Percentiles rank a stretch among this genome's conserved stretches.
Evolutionary conservation across 92 coral and sea anemone genomes (phyloP).

Genomic region (Porites rus): DNA sequence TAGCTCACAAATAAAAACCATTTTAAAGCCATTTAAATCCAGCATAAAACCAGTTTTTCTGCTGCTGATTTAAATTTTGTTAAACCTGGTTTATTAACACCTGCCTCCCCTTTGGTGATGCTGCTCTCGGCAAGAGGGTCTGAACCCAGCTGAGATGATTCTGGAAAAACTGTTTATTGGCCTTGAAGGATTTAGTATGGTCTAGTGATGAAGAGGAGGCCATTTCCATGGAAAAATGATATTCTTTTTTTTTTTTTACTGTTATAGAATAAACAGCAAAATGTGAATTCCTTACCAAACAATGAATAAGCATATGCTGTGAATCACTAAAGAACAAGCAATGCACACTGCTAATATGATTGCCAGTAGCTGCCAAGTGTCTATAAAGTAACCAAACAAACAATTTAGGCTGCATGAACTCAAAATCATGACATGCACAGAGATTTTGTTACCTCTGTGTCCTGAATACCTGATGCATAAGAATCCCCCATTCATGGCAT

Average conservation of each 20-base stretch:
- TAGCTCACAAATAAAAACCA: no score
- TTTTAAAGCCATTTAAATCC: neutral
- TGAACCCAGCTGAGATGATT: neutral
- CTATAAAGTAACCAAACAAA: neutral
- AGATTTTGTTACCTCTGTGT: no score
- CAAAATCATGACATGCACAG: no score
- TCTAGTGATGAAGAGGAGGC: no score
- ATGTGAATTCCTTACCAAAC: constrained; percentile 2
- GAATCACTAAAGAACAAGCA: neutral
- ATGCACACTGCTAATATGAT: neutral
- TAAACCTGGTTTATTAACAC: neutral
- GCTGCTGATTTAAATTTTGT: neutral
- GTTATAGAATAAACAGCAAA: neutral
- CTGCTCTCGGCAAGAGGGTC: neutral
- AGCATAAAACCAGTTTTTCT: neutral
- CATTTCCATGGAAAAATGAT: no score
- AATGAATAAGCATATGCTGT: neutral
- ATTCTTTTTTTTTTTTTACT: neutral
- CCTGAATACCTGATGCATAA: no score
- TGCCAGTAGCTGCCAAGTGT: neutral
- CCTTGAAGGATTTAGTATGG: no score
- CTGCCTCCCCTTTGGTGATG: neutral
- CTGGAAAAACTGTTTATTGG: no score
- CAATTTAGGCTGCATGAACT: neutral
- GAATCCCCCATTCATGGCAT: no score